phyloP scores from a whole-genome alignment of 2,797 vertebrate genomes.

The Epinephelus malabaricus region DNA sequence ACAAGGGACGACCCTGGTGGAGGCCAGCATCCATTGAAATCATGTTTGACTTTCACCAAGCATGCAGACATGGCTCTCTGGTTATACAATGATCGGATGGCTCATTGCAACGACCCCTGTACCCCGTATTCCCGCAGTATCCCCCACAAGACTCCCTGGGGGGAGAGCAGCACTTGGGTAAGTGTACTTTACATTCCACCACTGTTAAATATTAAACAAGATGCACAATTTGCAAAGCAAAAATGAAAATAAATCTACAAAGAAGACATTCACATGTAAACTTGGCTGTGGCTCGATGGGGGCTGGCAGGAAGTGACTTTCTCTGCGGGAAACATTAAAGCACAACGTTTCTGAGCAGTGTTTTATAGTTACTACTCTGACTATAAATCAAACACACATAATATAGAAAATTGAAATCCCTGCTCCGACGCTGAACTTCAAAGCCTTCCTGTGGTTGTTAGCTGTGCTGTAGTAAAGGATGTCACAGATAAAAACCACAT shows the following conservation, averaged over 20 bases:
- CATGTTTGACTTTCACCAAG: too few species aligned
- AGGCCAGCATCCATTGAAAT: too few species aligned
- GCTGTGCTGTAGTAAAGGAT: background rate
- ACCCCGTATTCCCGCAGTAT: too few species aligned
- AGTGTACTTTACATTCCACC: background rate
- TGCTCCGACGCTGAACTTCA: background rate
- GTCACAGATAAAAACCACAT: conserved; percentile 40
- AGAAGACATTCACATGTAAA: conserved; percentile 1
- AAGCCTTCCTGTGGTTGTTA: conserved; percentile 40
- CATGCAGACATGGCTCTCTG: too few species aligned
- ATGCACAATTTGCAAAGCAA: background rate
- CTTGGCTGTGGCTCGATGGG: background rate
- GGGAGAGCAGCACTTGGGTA: background rate
- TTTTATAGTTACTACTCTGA: conserved; percentile 9
- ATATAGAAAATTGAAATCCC: background rate
- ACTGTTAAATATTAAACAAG: background rate
- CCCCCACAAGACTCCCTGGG: too few species aligned
- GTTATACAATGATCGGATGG: too few species aligned
- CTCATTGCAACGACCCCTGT: too few species aligned
- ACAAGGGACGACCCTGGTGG: too few species aligned
- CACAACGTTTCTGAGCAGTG: background rate
- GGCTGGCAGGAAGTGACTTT: background rate
- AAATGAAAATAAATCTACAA: background rate
- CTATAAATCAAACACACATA: background rate
- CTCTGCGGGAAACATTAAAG: background rate